Evolutionary conservation across 2,888 invertebrate genomes (phyloP).

Genomic region (Ashinkailepas kermadecensis): DNA sequence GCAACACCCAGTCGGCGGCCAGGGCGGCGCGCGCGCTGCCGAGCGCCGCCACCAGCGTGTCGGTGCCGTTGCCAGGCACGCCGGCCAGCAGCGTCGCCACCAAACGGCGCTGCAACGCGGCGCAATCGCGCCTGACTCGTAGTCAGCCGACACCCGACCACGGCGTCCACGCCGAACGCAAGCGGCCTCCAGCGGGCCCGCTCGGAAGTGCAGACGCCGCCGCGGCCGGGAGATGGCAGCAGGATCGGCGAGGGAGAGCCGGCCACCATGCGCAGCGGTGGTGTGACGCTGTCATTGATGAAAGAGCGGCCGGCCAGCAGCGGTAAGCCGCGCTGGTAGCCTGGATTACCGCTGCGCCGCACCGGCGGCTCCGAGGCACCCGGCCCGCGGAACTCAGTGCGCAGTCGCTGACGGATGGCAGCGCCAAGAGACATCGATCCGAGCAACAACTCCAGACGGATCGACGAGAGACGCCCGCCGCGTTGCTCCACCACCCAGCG

Average conservation of each 20-base stretch:
- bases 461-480: background rate
- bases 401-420: background rate
- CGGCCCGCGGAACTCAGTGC: background rate
- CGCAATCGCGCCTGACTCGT: background rate
- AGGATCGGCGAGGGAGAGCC: background rate
- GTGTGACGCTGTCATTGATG: background rate
- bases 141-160: background rate
- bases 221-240: constrained; percentile 17
- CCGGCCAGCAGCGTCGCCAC: constrained; percentile 13
- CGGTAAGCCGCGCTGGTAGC: constrained; percentile 9
- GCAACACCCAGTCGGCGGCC: background rate
- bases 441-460: background rate
- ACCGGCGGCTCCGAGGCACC: background rate
- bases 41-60: background rate
- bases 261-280: background rate
- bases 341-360: background rate
- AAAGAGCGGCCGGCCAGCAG: constrained; percentile 47
- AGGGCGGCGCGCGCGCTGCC: background rate
- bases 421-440: background rate
- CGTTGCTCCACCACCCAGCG: background rate
- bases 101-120: background rate
- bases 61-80: background rate
- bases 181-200: background rate
- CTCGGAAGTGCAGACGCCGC: constrained; percentile 4
- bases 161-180: constrained; percentile 1